Percentiles rank a stretch among this genome's conserved stretches.
phyloP scores from a whole-genome alignment of 2,797 vertebrate species.

The Hybognathus amarus region DNA sequence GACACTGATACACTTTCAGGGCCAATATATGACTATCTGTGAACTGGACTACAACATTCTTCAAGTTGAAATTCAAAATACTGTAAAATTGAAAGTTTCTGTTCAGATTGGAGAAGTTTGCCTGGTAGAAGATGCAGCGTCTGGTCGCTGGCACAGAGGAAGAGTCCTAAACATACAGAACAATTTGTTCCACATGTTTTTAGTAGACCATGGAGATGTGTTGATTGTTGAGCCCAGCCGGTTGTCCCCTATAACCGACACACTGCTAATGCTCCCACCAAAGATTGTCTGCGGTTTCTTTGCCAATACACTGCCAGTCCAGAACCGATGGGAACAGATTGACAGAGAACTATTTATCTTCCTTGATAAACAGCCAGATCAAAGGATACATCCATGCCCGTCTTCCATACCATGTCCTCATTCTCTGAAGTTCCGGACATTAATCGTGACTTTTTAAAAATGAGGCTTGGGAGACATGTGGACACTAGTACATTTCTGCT shows the following conservation, averaged over 20 bases:
- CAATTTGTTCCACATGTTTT: conserved; percentile 77
- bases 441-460: conserved; percentile 77
- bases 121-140: conserved; percentile 84
- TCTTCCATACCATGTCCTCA: conserved; percentile 79
- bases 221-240: conserved; percentile 72
- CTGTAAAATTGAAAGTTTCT: conserved; percentile 74
- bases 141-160: conserved; percentile 88
- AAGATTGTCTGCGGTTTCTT: conserved; percentile 87
- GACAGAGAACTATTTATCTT: conserved; percentile 83
- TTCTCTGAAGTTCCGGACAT: conserved; percentile 87
- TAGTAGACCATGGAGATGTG: conserved; percentile 85
- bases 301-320: conserved; percentile 84
- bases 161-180: conserved; percentile 80
- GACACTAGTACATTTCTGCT: conserved; percentile 87
- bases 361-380: conserved; percentile 79
- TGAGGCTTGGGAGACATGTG: conserved; percentile 82
- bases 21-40: conserved; percentile 74
- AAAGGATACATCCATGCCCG: conserved; percentile 82
- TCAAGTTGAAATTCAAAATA: conserved; percentile 85
- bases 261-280: conserved; percentile 86
- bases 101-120: conserved; percentile 81
- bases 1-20: conserved; percentile 87
- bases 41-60: conserved; percentile 91
- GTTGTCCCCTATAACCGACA: conserved; percentile 79
- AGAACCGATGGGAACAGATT: conserved; percentile 75